Evolutionary conservation across 92 coral and sea anemone species (phyloP).

Genomic region (Isaurus tuberculatus): DNA sequence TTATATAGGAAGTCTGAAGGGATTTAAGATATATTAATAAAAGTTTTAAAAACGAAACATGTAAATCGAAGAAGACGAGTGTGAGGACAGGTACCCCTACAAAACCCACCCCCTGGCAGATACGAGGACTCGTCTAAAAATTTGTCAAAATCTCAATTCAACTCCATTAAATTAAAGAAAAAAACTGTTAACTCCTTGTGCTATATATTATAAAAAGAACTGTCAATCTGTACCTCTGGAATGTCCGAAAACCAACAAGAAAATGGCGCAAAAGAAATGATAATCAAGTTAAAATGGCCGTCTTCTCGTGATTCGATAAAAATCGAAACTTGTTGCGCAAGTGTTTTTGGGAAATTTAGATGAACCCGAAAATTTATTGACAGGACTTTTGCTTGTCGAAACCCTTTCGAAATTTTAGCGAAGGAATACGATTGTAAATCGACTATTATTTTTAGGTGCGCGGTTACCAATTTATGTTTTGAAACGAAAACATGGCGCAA

Average conservation of each 20-base stretch:
- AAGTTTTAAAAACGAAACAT: not conserved
- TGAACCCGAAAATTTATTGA: slow-evolving; percentile 28
- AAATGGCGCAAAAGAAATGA: slow-evolving; percentile 13
- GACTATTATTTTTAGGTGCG: not conserved
- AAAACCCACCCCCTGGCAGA: slow-evolving; percentile 49
- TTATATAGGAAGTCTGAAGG: not conserved
- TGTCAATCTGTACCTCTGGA: slow-evolving; percentile 13
- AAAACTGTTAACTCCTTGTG: not conserved
- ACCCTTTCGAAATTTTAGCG: not conserved
- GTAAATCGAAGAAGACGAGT: slow-evolving; percentile 1
- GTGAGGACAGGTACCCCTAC: slow-evolving; percentile 42
- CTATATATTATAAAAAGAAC: not conserved
- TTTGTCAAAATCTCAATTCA: not conserved
- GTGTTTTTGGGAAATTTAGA: slow-evolving; percentile 17
- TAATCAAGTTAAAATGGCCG: slow-evolving; percentile 43
- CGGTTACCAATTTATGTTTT: slow-evolving; percentile 64
- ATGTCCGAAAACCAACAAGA: slow-evolving; percentile 15
- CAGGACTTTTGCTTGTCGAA: not conserved
- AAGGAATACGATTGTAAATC: not conserved
- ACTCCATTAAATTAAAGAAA: not conserved
- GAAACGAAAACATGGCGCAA: slow-evolving; percentile 27
- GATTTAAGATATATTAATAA: not conserved
- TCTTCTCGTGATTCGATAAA: slow-evolving; percentile 42
- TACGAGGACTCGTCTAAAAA: slow-evolving; percentile 25
- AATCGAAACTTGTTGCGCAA: slow-evolving; percentile 19